Conservation (phyloP, 2,797 vertebrate species). For the Thamnophis elegans region DNA sequence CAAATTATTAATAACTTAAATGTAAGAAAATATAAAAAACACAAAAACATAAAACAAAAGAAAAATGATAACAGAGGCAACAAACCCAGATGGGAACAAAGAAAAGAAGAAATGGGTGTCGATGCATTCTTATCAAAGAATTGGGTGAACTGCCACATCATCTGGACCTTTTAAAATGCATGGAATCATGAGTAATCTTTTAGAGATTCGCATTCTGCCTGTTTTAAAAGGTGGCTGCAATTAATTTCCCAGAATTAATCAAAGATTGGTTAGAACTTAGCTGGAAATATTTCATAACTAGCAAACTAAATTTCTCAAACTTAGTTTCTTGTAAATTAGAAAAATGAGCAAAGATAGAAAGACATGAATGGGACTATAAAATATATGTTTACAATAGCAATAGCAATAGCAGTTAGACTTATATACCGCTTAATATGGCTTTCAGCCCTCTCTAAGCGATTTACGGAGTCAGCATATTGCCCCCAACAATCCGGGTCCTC, state of each 20-base stretch:
- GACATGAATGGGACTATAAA: background rate
- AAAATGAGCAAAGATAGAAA: background rate
- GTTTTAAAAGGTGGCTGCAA: background rate
- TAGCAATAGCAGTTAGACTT: too few relatives aligned
- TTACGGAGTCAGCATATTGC: too few relatives aligned
- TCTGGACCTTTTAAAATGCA: background rate
- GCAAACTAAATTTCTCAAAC: background rate
- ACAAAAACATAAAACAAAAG: background rate
- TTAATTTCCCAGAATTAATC: background rate
- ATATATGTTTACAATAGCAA: background rate
- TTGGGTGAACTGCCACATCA: background rate
- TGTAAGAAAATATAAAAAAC: background rate
- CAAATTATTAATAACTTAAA: background rate
- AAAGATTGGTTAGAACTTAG: background rate
- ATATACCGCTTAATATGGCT: too few relatives aligned
- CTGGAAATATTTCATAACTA: background rate
- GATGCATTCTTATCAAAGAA: background rate
- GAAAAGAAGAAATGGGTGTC: background rate
- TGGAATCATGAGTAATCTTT: background rate
- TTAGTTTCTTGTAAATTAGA: background rate
- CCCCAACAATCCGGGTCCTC: too few relatives aligned
- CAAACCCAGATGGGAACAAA: background rate
- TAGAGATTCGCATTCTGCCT: background rate
- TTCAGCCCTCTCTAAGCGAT: too few relatives aligned
- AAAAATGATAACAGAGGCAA: background rate